Evolutionary conservation across 2,797 vertebrate species (phyloP).

Genomic region (Zenarchopterus dispar): DNA sequence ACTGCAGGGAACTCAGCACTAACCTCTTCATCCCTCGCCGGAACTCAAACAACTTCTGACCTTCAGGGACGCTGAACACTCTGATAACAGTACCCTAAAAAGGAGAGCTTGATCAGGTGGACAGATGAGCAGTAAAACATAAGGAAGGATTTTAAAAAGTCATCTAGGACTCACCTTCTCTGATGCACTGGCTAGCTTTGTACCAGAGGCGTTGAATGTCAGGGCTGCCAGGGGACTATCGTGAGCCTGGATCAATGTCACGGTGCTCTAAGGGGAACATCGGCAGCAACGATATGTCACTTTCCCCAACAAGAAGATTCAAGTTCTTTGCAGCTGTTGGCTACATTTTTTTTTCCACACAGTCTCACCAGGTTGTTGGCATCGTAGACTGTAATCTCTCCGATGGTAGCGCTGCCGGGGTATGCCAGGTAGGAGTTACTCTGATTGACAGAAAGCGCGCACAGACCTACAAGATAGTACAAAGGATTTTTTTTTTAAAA

Average conservation of each 20-base stretch:
- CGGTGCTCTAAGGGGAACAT: conserved; percentile 81
- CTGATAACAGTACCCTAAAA: conserved; percentile 92
- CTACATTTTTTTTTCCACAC: conserved; percentile 15
- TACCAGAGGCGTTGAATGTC: conserved; percentile 87
- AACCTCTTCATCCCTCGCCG: conserved; percentile 96
- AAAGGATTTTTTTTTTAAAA: not conserved
- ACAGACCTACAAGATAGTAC: conserved; percentile 84
- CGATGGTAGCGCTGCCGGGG: conserved; percentile 89
- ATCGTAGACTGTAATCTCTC: conserved; percentile 91
- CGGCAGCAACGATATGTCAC: too few species aligned
- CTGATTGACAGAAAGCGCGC: conserved; percentile 93
- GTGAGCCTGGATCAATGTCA: conserved; percentile 90
- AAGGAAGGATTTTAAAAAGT: not conserved
- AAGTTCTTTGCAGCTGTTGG: too few species aligned
- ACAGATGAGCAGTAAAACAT: not conserved
- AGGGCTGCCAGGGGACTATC: conserved; percentile 92
- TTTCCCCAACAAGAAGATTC: too few species aligned
- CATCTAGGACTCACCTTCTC: conserved; percentile 82
- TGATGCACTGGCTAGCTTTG: conserved; percentile 91
- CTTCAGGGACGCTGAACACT: conserved; percentile 92
- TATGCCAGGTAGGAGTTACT: conserved; percentile 94
- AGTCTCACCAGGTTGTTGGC: conserved; percentile 91
- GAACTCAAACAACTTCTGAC: conserved; percentile 92
- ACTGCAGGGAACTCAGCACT: conserved; percentile 25
- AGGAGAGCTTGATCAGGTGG: conserved; percentile 28